Percentiles rank a stretch among this genome's conserved stretches.
phyloP scores from a whole-genome alignment of 2,113 vertebrate species.

The Sterrhoptilus dennistouni region DNA sequence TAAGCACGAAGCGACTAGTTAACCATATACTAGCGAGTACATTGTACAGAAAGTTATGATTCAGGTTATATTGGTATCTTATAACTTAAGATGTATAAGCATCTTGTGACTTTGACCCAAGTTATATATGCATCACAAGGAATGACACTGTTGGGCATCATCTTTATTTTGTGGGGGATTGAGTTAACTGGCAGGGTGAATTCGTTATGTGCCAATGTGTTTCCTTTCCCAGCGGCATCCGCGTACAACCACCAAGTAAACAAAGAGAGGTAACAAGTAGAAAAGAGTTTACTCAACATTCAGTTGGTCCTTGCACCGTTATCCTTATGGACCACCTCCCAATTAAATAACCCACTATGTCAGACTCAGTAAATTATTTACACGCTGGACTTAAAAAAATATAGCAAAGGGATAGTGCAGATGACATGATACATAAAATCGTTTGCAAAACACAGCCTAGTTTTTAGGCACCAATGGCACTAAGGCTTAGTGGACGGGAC shows the following conservation, averaged over 20 bases:
- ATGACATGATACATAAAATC: not conserved
- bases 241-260: fast-evolving
- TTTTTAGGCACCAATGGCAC: not conserved
- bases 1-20: not conserved
- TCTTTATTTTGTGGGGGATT: not conserved
- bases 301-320: not conserved
- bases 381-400: not conserved
- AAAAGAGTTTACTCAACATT: not conserved
- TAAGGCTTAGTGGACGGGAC: not conserved
- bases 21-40: not conserved
- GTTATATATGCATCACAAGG: not conserved
- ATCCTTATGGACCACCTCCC: not conserved
- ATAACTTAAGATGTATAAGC: not conserved
- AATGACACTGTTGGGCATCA: too few relatives aligned
- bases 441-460: not conserved
- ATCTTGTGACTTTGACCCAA: not conserved
- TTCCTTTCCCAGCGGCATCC: fast-evolving
- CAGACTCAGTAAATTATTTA: not conserved
- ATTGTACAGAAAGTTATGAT: not conserved
- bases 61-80: not conserved
- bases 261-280: not conserved
- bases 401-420: not conserved
- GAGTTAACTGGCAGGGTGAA: not conserved
- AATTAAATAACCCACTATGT: not conserved
- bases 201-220: fast-evolving